phyloP scores from a whole-genome alignment of 92 coral and sea anemone genomes.

The Porites evermanni region DNA sequence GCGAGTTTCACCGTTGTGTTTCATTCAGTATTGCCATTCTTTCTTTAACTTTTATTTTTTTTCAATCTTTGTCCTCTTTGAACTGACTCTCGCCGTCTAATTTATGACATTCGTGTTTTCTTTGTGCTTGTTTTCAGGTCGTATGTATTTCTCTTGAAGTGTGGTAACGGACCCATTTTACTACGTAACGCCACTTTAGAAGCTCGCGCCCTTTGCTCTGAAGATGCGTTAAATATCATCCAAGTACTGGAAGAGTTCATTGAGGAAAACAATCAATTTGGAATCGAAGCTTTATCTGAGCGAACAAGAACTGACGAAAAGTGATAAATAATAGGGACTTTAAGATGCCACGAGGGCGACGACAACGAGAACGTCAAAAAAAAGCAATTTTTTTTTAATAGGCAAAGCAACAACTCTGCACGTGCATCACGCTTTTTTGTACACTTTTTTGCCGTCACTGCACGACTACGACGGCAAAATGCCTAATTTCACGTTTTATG shows the following conservation, averaged over 20 bases:
- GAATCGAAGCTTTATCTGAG: slow-evolving; percentile 26
- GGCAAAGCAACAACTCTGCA: no score
- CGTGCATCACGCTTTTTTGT: no score
- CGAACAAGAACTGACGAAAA: not conserved
- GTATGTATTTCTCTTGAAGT: slow-evolving; percentile 83
- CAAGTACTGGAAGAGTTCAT: slow-evolving; percentile 87
- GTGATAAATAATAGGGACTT: not conserved
- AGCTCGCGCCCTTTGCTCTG: slow-evolving; percentile 70
- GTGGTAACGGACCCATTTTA: slow-evolving; percentile 89
- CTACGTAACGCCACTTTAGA: slow-evolving; percentile 88
- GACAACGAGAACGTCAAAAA: no score
- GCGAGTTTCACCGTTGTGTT: not conserved
- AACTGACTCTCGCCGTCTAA: no score
- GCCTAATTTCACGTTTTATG: no score
- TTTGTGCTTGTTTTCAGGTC: slow-evolving; percentile 68
- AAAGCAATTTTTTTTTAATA: no score
- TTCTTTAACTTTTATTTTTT: no score
- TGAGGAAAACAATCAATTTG: slow-evolving; percentile 46
- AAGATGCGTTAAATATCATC: slow-evolving; percentile 78
- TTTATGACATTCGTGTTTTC: not conserved
- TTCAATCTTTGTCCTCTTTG: no score
- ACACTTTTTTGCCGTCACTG: no score
- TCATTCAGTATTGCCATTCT: no score
- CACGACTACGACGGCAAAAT: no score
- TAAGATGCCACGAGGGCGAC: no score